phyloP scores from a whole-genome alignment of 2,797 vertebrate species.

The Poecile montanus region DNA sequence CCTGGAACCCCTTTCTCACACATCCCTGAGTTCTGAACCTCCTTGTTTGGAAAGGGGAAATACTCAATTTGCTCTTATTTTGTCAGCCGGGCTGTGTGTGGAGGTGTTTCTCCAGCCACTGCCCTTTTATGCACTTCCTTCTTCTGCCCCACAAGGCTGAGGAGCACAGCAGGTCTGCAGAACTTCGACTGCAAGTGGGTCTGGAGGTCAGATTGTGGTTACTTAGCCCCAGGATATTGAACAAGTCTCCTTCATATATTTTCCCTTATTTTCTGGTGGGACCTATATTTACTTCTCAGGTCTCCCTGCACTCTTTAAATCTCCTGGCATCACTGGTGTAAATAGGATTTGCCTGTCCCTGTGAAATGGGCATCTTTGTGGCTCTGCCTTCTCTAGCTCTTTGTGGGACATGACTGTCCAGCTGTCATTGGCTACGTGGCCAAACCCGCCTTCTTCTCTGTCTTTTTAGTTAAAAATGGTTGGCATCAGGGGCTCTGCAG shows the following conservation, averaged over 20 bases:
- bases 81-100: background rate
- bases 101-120: background rate
- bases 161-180: conserved; percentile 41
- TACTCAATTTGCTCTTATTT: background rate
- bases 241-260: background rate
- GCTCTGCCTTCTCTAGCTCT: background rate
- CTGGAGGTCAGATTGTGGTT: background rate
- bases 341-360: background rate
- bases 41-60: background rate
- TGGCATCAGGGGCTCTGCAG: conserved; percentile 29
- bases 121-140: background rate
- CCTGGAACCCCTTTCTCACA: background rate
- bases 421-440: background rate
- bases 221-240: background rate
- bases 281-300: background rate
- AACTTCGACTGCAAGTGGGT: background rate
- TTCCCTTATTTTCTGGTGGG: background rate
- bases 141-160: background rate
- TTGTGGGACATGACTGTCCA: background rate
- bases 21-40: background rate
- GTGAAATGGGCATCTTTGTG: background rate
- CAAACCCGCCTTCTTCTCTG: background rate
- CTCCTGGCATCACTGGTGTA: background rate
- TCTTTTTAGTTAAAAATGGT: conserved; percentile 59
- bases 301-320: background rate